phyloP scores from a whole-genome alignment of 2,888 invertebrate species.

The Philopedon plagiatum region DNA sequence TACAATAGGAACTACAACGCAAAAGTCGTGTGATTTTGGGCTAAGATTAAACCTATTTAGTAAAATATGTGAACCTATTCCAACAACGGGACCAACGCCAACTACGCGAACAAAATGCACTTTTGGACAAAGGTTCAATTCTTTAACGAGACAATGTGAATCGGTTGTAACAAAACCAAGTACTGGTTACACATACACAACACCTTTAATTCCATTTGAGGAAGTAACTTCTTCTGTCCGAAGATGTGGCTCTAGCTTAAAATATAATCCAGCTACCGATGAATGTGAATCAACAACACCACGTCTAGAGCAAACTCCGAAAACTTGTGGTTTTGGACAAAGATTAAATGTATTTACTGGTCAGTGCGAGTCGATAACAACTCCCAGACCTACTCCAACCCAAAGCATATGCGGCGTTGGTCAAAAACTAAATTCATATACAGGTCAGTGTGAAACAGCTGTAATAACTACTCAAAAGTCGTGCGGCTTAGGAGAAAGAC shows the following conservation, averaged over 20 bases:
- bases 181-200: constrained; percentile 44
- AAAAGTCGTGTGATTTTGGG: constrained; percentile 22
- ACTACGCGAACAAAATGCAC: constrained; percentile 16
- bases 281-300: constrained; percentile 36
- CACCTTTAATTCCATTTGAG: constrained; percentile 32
- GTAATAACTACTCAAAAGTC: background rate
- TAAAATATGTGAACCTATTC: constrained; percentile 27
- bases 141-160: constrained; percentile 37
- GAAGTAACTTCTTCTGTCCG: constrained; percentile 25
- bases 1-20: constrained; percentile 25
- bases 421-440: constrained; percentile 41
- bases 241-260: constrained; percentile 19
- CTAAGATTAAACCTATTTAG: constrained; percentile 33
- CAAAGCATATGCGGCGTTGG: constrained; percentile 67
- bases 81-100: constrained; percentile 18
- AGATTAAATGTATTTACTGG: constrained; percentile 22
- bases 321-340: constrained; percentile 38
- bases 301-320: constrained; percentile 52
- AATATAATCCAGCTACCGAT: constrained; percentile 22
- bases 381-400: constrained; percentile 50
- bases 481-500: background rate
- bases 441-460: constrained; percentile 57
- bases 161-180: background rate
- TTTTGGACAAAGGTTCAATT: constrained; percentile 31
- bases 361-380: constrained; percentile 35